A percentile compares a stretch with the other conserved stretches of the same genome.
Evolutionary conservation across 2,113 vertebrate genomes (phyloP).

Genomic region (Mesoclemmys tuberculata): DNA sequence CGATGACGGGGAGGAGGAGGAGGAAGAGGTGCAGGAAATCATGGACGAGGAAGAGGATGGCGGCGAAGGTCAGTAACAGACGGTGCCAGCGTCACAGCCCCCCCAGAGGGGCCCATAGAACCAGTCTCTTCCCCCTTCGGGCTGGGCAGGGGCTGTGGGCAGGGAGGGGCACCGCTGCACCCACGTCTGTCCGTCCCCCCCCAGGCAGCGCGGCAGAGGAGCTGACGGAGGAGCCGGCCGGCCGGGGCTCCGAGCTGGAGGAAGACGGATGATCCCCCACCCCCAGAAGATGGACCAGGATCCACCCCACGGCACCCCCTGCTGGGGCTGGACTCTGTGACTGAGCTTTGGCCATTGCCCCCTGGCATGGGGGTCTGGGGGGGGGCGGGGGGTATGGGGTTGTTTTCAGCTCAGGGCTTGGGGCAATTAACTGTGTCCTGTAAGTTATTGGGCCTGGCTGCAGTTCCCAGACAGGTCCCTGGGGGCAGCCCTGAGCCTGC

Average conservation of each 20-base stretch:
- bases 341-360: not conserved
- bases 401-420: no score
- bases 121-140: no score
- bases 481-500: not conserved
- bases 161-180: not conserved
- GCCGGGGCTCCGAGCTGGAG: not conserved
- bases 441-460: not conserved
- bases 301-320: not conserved
- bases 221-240: not conserved
- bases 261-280: not conserved
- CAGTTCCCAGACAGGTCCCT: not conserved
- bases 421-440: no score
- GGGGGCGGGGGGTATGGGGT: not conserved
- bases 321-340: not conserved
- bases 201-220: not conserved
- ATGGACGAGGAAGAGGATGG: not conserved
- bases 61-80: not conserved
- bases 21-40: not conserved
- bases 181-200: not conserved
- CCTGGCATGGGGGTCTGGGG: not conserved
- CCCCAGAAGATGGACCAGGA: no score
- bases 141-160: not conserved
- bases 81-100: not conserved
- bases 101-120: not conserved
- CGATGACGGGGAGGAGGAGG: not conserved